Evolutionary conservation across 2,113 vertebrate species (phyloP).

Genomic region (Eolophus roseicapilla): DNA sequence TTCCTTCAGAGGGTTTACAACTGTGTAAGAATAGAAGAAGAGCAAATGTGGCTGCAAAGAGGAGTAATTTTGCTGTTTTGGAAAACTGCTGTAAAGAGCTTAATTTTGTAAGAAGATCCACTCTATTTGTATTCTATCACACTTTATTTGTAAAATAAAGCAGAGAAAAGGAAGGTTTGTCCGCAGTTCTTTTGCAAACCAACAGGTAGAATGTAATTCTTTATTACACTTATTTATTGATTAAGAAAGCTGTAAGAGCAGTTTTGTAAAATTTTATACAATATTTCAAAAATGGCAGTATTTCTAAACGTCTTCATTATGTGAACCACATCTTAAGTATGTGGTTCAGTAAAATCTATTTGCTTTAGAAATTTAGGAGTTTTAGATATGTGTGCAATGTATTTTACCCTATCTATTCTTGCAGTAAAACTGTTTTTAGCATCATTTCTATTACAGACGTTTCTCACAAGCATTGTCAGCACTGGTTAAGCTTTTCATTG

Average conservation of each 20-base stretch:
- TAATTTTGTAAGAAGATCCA: neutral
- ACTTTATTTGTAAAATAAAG: neutral
- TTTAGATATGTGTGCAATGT: neutral
- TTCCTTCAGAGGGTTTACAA: neutral
- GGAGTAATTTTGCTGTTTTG: neutral
- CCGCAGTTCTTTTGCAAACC: neutral
- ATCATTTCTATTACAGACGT: accelerated
- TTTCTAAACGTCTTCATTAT: neutral
- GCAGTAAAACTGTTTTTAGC: neutral
- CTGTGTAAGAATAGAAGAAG: neutral
- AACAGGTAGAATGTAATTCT: neutral
- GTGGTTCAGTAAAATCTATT: neutral
- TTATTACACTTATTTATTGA: neutral
- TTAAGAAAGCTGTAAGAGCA: neutral
- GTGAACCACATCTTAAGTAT: neutral
- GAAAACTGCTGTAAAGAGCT: neutral
- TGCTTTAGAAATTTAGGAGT: neutral
- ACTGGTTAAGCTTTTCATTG: neutral
- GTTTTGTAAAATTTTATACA: neutral
- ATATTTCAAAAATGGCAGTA: neutral
- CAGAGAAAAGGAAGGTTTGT: neutral
- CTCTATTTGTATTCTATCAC: neutral
- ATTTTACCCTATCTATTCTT: neutral
- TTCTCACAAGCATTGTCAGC: neutral
- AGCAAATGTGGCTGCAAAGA: neutral